These are phyloP conservation scores for Leucania comma DNA, from an alignment of 2,888 invertebrate species.

Conservation along the genomic window DNA sequence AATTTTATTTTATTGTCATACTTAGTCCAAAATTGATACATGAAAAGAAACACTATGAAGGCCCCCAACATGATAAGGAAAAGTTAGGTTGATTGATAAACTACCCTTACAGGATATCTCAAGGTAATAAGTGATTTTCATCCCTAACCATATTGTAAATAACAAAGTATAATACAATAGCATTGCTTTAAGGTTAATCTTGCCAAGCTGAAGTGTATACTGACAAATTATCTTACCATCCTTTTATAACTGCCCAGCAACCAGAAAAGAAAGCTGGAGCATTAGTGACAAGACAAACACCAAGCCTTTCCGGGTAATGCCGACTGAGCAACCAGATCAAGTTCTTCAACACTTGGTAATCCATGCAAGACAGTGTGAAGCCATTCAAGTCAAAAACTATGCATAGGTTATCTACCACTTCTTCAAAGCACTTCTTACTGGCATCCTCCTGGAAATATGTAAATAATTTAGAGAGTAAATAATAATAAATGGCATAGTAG, in stretches of 20 bases:
- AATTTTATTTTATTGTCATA: background rate
- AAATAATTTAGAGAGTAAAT: background rate
- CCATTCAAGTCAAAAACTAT: constrained; percentile 95
- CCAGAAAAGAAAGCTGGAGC: constrained; percentile 94
- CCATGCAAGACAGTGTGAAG: constrained; percentile 95
- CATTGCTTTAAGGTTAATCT: too few relatives aligned
- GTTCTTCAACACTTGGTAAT: constrained; percentile 95
- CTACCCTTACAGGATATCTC: too few relatives aligned
- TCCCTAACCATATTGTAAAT: too few relatives aligned
- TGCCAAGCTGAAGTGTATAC: too few relatives aligned
- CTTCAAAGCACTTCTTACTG: constrained; percentile 94
- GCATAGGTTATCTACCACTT: constrained; percentile 94
- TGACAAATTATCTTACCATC: constrained; percentile 89
- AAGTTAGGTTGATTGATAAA: too few relatives aligned
- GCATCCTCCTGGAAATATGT: constrained; percentile 92
- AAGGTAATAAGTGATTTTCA: too few relatives aligned
- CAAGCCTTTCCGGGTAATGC: constrained; percentile 95
- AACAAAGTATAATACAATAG: too few relatives aligned
- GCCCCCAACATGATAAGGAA: too few relatives aligned
- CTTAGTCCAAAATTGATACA: background rate
- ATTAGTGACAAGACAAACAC: constrained; percentile 94
- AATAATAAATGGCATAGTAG: background rate
- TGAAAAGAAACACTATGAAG: too few relatives aligned
- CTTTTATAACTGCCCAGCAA: constrained; percentile 94
- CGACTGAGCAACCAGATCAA: constrained; percentile 94